Base-by-base conservation (phyloP, 2,888 invertebrate genomes). In the Sialis lutaria region DNA sequence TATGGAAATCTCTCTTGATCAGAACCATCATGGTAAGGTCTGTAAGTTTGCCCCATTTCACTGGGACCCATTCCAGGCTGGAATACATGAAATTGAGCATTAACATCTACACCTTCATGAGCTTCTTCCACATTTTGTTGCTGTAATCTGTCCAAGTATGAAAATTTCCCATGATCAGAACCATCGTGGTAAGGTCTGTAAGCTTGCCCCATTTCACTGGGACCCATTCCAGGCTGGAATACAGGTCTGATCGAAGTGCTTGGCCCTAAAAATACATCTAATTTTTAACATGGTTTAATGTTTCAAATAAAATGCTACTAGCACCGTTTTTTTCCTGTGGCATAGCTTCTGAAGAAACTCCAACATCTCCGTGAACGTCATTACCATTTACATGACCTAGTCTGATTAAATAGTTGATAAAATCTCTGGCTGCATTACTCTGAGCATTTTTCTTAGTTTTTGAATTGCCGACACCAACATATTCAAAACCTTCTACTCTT, bases 371-470 rank as follows among this genome's bases (percentile, higher is more conserved):
- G 0, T 90, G 87, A 0, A 90, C 76, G 50, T 91, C 89, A 1
- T 60, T 64, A 0, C 70, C 55, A 32, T 70, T 65, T 0, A 91
- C 65, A 54, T 76, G 69, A 0, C 82, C 82, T 47, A 74, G 68
- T 13, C 92, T 73, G 1, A 93, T 80, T 9, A 98, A 70, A 62
- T 77, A 96, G 62, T 80, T 87, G 1, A 93, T 70, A 58, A 93
- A 96, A 67, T 97, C 97, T 50, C 80, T 75, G 0, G 93, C 80
- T 0, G 96, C 92, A 67, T 97, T 97, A 43, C 83, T 79, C 60
- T 95, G 87, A 0, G 91, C 83, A 67, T 97, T 96, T 60, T 97
- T 98, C 65, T 98, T 98, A 0, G 84, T 87, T 0, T 89, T 90
- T 0, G 96, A 97, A 63, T 91, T 91, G 1, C 98, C 97, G 32